Evolutionary conservation across 2,797 vertebrate genomes (phyloP).

Genomic region (Muscicapa striata): DNA sequence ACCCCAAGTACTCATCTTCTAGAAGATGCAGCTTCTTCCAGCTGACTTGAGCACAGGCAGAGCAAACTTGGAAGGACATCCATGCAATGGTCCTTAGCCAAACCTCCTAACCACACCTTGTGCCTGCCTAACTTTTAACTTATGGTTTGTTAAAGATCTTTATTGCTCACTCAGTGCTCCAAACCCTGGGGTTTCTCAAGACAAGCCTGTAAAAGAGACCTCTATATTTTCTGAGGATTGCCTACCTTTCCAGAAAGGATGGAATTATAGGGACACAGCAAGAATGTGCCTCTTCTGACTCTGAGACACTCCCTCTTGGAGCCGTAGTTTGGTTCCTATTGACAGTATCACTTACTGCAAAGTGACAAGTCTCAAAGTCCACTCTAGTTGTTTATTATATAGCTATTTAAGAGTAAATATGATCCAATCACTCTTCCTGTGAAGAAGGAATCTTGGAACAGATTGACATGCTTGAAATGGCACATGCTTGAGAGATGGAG

Average conservation of each 20-base stretch:
- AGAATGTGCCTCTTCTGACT: not conserved
- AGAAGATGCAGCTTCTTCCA: not conserved
- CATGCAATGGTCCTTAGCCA: not conserved
- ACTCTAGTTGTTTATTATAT: not conserved
- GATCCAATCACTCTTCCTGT: not conserved
- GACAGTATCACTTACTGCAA: not conserved
- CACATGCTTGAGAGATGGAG: not conserved
- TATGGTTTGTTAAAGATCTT: not conserved
- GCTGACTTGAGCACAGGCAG: not conserved
- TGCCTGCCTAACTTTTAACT: not conserved
- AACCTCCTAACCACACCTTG: not conserved
- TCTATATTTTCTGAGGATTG: not conserved
- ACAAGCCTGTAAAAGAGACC: not conserved
- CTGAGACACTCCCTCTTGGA: not conserved
- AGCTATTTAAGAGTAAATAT: not conserved
- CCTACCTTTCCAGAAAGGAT: not conserved
- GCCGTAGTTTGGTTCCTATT: not conserved
- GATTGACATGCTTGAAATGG: not conserved
- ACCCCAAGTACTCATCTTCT: not conserved
- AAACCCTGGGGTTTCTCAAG: not conserved
- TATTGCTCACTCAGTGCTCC: not conserved
- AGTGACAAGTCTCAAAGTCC: not conserved
- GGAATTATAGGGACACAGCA: not conserved
- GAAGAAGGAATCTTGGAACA: not conserved
- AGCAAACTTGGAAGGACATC: not conserved